Conservation (phyloP, 2,888 invertebrate species). For the Timema podura region DNA sequence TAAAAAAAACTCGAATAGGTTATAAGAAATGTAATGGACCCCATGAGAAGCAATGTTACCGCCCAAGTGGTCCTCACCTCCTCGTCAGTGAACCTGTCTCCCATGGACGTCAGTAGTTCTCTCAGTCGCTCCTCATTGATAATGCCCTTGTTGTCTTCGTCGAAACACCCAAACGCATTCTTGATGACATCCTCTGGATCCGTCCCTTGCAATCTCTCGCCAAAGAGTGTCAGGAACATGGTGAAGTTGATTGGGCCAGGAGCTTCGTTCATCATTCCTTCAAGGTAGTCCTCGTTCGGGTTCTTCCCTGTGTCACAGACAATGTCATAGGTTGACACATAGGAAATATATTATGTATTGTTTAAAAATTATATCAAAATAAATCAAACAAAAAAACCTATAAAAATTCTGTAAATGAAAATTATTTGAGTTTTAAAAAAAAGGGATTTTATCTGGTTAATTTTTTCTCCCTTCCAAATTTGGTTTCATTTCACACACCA, state of each 20-base stretch:
- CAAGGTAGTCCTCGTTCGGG: constrained; percentile 92
- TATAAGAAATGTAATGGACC: too few species aligned
- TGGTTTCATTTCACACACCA: too few species aligned
- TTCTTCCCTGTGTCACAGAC: constrained; percentile 68
- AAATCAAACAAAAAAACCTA: too few species aligned
- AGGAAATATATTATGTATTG: too few species aligned
- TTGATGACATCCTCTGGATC: constrained; percentile 99
- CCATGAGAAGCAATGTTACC: too few species aligned
- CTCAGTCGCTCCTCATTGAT: constrained; percentile 92
- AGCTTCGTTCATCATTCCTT: constrained; percentile 98
- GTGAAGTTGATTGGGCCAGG: constrained; percentile 99
- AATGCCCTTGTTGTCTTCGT: constrained; percentile 91
- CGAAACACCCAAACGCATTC: constrained; percentile 99
- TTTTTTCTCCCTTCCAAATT: too few species aligned
- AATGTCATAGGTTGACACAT: background rate
- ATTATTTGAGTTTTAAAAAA: too few species aligned
- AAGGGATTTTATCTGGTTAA: too few species aligned
- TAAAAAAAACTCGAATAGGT: too few species aligned
- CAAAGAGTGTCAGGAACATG: constrained; percentile 98
- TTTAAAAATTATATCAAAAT: too few species aligned
- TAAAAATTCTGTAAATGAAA: too few species aligned
- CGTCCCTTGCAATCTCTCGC: constrained; percentile 96
- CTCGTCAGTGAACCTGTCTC: constrained; percentile 64
- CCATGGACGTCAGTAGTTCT: constrained; percentile 95
- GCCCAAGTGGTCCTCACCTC: constrained; percentile 23